Evolutionary conservation across 2,113 vertebrate species (phyloP), one percentile per base, ranked within the genome.

Genomic region (Menura novaehollandiae): DNA sequence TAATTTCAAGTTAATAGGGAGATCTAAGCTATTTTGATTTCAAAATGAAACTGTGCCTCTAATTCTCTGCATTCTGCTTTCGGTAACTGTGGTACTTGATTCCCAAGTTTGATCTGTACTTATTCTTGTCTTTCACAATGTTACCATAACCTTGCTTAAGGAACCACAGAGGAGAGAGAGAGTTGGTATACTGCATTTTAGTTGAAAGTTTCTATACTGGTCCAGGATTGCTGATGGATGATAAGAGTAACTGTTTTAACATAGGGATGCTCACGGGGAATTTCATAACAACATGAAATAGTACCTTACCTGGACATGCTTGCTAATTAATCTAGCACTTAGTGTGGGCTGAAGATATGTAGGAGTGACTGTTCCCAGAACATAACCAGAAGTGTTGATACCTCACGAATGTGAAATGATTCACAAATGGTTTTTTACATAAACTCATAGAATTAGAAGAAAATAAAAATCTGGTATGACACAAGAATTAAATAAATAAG

Each of bases 171-270:
- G 58, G 35, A 60, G 51, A 39, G 51, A 39, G 47, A 49, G 52
- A 72, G 44, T 58, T 47, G 22, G 37, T 30, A 10, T 59, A 15
- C 77, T 72, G 47, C n/a, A 13, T 89, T 89, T 87, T 68, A 62
- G 62, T 67, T 91, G 58, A 26, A 68, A 88, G 18, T 66, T 91
- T 91, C 20, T 94, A 8, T 79, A 37, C 81, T 76, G 62, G 27
- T 68, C 93, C 26, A 46, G 53, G 53, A 43, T 89, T 51, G 43
- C 62, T 85, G 75, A 79, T 83, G 63, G 62, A 73, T 74, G 68
- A 51, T 79, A 85, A 82, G 71, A 85, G 55, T 93, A 82, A 88
- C 75, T 82, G 37, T 86, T 90, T 64, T 93, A 95, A 60, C 37
- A 13, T 7, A 79, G 55, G 27, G 41, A 44, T 94, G 51, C 43